These are phyloP conservation scores for Drosophila trichaetosa DNA, from an alignment of 2,888 invertebrate species.

Conservation along the genomic window DNA sequence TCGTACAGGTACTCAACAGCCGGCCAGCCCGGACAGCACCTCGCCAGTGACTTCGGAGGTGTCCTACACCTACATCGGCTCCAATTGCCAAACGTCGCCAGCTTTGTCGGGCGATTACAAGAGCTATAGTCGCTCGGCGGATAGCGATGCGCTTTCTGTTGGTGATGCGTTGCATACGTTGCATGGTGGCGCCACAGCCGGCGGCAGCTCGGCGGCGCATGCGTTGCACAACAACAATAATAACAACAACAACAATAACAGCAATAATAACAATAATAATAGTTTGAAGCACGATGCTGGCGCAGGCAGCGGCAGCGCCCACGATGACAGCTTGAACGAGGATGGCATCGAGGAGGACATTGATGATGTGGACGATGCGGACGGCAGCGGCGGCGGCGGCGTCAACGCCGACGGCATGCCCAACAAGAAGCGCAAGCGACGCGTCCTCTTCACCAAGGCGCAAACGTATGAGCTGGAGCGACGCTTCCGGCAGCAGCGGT, in stretches of 20 bases:
- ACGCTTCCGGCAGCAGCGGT: conserved; percentile 97
- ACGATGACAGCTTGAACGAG: conserved; percentile 85
- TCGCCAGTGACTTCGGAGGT: conserved; percentile 93
- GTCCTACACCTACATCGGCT: conserved; percentile 86
- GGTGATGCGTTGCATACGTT: conserved; percentile 76
- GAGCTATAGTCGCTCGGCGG: conserved; percentile 83
- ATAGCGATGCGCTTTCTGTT: conserved; percentile 82
- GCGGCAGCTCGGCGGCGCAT: conserved; percentile 60
- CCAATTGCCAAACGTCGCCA: conserved; percentile 84
- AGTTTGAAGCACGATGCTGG: conserved; percentile 61
- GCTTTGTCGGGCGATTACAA: conserved; percentile 83
- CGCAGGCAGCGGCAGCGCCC: conserved; percentile 55
- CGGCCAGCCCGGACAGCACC: conserved; percentile 94
- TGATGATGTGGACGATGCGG: conserved; percentile 87
- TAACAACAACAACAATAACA: conserved; percentile 56
- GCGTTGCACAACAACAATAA: conserved; percentile 64
- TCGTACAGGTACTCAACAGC: conserved; percentile 87
- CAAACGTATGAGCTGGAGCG: conserved; percentile 98
- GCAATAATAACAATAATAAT: conserved; percentile 54
- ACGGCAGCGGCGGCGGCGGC: conserved; percentile 79
- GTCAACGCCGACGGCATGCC: conserved; percentile 85
- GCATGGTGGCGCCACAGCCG: conserved; percentile 49
- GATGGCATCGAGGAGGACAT: conserved; percentile 85
- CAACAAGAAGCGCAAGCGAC: conserved; percentile 96
- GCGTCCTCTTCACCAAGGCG: conserved; percentile 98